Evolutionary conservation across 2,888 invertebrate genomes (phyloP).

Genomic region (Hypercompe scribonia): DNA sequence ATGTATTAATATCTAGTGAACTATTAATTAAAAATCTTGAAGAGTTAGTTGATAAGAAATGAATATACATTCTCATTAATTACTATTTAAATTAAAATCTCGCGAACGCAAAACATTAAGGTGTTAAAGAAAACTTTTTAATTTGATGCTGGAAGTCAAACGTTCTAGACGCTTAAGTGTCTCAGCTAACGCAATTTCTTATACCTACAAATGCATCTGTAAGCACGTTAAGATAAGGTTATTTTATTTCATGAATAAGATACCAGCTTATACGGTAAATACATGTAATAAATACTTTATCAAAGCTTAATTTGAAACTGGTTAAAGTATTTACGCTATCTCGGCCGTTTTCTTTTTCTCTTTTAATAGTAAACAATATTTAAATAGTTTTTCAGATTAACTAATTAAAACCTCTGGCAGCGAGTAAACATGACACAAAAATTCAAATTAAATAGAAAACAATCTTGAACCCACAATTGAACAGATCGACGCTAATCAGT

Average conservation of each 20-base stretch:
- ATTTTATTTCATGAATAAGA: too few relatives aligned
- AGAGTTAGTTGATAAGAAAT: constrained; percentile 22
- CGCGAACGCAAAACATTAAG: constrained; percentile 35
- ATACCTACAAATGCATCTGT: constrained; percentile 22
- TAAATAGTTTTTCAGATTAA: too few relatives aligned
- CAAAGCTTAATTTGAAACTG: not conserved
- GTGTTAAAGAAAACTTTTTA: constrained; percentile 57
- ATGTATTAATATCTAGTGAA: constrained; percentile 18
- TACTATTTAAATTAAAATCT: constrained; percentile 47
- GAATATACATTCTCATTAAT: constrained; percentile 46
- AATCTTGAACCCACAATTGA: constrained; percentile 13
- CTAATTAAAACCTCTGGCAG: too few relatives aligned
- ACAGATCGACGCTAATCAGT: constrained; percentile 27
- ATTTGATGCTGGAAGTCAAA: constrained; percentile 60
- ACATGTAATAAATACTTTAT: not conserved
- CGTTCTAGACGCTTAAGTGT: constrained; percentile 54
- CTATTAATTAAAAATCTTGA: constrained; percentile 35
- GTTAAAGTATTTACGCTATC: not conserved
- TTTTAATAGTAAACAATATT: too few relatives aligned
- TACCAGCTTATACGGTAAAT: too few relatives aligned
- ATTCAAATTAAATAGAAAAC: constrained; percentile 5
- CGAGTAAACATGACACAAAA: too few relatives aligned
- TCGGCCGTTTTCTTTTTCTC: not conserved
- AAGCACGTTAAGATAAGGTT: not conserved
- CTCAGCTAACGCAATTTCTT: constrained; percentile 56